These are phyloP conservation scores for Psilopsiagon aymara DNA, from an alignment of 2,113 vertebrate species.

Conservation along the genomic window DNA sequence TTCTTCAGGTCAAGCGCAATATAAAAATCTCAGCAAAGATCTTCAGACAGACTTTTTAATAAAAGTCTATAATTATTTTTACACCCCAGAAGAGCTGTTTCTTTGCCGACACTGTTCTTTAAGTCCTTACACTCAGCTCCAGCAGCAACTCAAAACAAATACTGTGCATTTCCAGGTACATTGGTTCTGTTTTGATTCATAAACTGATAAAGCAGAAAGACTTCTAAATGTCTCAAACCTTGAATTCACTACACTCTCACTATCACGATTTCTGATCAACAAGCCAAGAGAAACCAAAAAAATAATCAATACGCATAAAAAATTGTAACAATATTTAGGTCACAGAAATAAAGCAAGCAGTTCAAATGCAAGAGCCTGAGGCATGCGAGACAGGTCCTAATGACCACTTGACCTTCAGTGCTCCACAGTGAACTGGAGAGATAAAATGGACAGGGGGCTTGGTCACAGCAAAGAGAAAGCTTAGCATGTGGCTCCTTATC, in stretches of 20 bases:
- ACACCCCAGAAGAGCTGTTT: background rate
- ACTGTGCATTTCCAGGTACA: background rate
- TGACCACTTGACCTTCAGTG: background rate
- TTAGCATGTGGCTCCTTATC: background rate
- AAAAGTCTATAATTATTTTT: background rate
- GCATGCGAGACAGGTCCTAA: background rate
- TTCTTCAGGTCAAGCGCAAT: background rate
- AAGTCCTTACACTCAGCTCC: background rate
- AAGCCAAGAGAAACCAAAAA: background rate
- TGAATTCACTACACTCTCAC: background rate
- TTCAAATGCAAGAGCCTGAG: background rate
- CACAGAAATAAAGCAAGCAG: background rate
- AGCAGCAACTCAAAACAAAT: background rate
- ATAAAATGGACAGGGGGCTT: background rate
- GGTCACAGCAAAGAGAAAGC: background rate
- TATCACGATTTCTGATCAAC: background rate
- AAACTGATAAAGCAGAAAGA: background rate
- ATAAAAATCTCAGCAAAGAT: background rate
- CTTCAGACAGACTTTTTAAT: background rate
- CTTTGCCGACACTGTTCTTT: background rate
- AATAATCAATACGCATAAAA: background rate
- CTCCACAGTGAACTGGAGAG: background rate
- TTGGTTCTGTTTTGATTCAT: background rate
- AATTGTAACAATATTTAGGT: background rate
- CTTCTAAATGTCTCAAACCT: background rate